Base-by-base conservation (phyloP, 2,888 invertebrate genomes). In the Drosophila stalkeri region DNA sequence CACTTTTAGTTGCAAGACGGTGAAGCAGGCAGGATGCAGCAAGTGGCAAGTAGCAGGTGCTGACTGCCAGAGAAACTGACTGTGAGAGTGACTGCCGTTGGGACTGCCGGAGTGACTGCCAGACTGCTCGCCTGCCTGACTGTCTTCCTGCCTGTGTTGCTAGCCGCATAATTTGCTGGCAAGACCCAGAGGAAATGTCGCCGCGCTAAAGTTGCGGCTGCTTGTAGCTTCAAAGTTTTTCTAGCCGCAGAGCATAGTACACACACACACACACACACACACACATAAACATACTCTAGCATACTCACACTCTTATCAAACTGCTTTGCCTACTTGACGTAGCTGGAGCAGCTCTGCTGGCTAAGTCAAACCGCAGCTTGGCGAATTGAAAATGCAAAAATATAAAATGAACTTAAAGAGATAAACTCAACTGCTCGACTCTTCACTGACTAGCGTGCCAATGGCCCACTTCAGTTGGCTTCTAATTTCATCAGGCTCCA, bases 151-250 rank as follows among this genome's bases (percentile, higher is more conserved):
- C 0, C 20, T 37, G 39, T 20, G 12, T 20, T 66, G 77, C 61
- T 64, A 59, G 66, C 68, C 86, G 76, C 83, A 88, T 88, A 85
- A 88, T 88, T 84, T 84, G 73, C 77, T 35, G 44, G 51, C 73
- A 82, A 75, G 66, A 51, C 86, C 81, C 81, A 60, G 43, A 80
- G 86, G 83, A 88, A 82, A 82, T 81, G 86, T 82, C 89, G 75
- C 72, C 69, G 73, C 67, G 66, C 59, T 71, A 84, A 51, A 88
- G 56, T 82, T 88, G 82, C 67, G 78, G 72, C 78, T 69, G 67
- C 67, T 70, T 64, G 71, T 73, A 80, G 68, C 67, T 65, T 57
- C 69, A 75, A 85, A 89, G 72, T 86, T 83, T 72, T 71, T 59
- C 64, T 69, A 74, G 62, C 61, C 76, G 49, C 35, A 56, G 57